phyloP scores from a whole-genome alignment of 2,113 vertebrate species.

The Cyphomyrus plagiostoma region DNA sequence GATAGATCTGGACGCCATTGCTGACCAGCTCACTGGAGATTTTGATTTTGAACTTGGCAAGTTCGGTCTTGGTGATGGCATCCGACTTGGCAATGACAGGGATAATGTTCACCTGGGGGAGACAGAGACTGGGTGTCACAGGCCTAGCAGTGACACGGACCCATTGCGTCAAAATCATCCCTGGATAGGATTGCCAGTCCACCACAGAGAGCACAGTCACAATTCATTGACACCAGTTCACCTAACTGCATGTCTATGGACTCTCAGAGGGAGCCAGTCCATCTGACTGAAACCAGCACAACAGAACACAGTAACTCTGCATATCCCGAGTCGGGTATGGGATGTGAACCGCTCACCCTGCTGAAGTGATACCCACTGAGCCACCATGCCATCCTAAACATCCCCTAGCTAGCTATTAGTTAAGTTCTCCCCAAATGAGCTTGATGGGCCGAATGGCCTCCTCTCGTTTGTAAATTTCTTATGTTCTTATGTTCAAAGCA shows the following conservation, averaged over 20 bases:
- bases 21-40: constrained; percentile 96
- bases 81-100: constrained; percentile 97
- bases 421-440: no score
- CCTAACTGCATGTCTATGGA: not conserved
- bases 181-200: not conserved
- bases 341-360: not conserved
- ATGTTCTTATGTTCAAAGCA: no score
- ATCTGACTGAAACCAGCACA: not conserved
- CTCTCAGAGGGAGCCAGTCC: not conserved
- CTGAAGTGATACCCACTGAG: not conserved
- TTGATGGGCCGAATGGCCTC: no score
- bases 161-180: constrained; percentile 2
- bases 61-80: constrained; percentile 92
- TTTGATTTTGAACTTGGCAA: constrained; percentile 98
- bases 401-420: no score
- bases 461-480: no score
- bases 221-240: not conserved
- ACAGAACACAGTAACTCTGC: not conserved
- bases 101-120: constrained; percentile 87
- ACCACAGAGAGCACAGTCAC: not conserved
- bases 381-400: not conserved
- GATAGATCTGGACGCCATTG: constrained; percentile 97
- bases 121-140: not conserved
- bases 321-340: not conserved
- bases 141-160: not conserved